Percentiles rank a stretch among this genome's conserved stretches.
Evolutionary conservation across 2,797 vertebrate species (phyloP).

Genomic region (Taenioides sp.): DNA sequence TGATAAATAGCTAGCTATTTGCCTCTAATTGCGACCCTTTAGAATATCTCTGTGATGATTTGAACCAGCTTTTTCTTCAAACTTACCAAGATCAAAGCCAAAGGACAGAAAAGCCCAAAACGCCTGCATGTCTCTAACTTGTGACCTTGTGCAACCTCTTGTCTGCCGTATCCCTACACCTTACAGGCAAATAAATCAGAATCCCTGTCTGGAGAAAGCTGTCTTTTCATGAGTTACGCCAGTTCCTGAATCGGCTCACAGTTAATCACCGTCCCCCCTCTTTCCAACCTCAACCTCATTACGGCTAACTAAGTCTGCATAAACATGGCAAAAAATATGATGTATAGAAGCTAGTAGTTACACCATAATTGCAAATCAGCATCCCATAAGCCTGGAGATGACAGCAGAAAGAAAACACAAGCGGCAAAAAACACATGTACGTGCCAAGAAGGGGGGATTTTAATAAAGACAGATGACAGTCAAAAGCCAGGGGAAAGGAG

Average conservation of each 20-base stretch:
- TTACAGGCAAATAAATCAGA: constrained; percentile 70
- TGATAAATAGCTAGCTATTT: constrained; percentile 73
- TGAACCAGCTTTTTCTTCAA: constrained; percentile 63
- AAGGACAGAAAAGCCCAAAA: constrained; percentile 67
- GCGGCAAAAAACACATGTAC: constrained; percentile 21
- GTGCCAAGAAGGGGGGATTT: constrained; percentile 25
- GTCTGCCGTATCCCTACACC: constrained; percentile 49
- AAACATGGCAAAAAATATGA: constrained; percentile 50
- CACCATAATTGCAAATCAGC: constrained; percentile 14
- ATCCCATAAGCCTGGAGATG: constrained; percentile 17
- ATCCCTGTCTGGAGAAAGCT: constrained; percentile 46
- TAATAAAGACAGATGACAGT: constrained; percentile 62
- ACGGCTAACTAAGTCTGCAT: constrained; percentile 53
- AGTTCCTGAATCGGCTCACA: constrained; percentile 58
- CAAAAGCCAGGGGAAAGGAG: constrained; percentile 47
- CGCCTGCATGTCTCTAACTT: constrained; percentile 56
- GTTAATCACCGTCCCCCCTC: constrained; percentile 68
- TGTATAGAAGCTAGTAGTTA: constrained; percentile 14
- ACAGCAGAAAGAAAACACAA: constrained; percentile 21
- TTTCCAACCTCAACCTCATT: constrained; percentile 57
- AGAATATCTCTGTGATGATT: constrained; percentile 73
- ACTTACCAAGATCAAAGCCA: constrained; percentile 72
- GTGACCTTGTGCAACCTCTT: constrained; percentile 58
- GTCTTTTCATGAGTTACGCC: constrained; percentile 62
- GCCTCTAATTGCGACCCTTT: constrained; percentile 74